A percentile compares a stretch with the other conserved stretches of the same genome.
Evolutionary conservation across 2,888 invertebrate species (phyloP).

Genomic region (Gnatocerus cornutus): DNA sequence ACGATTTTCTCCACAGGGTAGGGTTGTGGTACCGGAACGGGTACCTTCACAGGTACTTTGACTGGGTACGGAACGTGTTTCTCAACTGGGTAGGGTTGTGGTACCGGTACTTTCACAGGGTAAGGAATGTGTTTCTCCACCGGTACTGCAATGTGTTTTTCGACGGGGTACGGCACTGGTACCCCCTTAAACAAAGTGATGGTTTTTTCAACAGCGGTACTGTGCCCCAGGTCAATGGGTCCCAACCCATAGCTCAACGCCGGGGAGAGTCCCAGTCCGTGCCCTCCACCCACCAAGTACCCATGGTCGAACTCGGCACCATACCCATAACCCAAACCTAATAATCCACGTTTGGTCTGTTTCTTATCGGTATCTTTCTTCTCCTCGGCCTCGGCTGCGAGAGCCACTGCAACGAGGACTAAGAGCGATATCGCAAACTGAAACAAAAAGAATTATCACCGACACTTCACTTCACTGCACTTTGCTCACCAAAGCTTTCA

Average conservation of each 20-base stretch:
- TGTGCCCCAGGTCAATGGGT: slow-evolving; percentile 66
- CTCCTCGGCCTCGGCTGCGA: slow-evolving; percentile 79
- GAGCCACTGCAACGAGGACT: slow-evolving; percentile 80
- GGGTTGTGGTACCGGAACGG: slow-evolving; percentile 83
- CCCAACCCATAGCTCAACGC: slow-evolving; percentile 51
- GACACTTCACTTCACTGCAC: slow-evolving; percentile 32
- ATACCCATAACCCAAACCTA: slow-evolving; percentile 87
- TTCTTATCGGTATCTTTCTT: slow-evolving; percentile 81
- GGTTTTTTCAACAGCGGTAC: slow-evolving; percentile 76
- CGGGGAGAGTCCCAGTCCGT: slow-evolving; percentile 58
- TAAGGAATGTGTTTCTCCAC: slow-evolving; percentile 80
- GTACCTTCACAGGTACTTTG: slow-evolving; percentile 86
- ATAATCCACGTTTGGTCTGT: slow-evolving; percentile 86
- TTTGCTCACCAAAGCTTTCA: slow-evolving; percentile 73
- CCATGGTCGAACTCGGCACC: slow-evolving; percentile 85
- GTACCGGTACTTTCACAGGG: slow-evolving; percentile 77
- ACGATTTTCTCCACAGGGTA: slow-evolving; percentile 88
- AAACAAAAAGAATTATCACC: slow-evolving; percentile 48
- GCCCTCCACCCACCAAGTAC: slow-evolving; percentile 77
- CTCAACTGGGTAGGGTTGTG: slow-evolving; percentile 81
- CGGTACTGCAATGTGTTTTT: slow-evolving; percentile 77
- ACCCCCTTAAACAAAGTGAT: slow-evolving; percentile 80
- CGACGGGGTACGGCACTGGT: slow-evolving; percentile 78
- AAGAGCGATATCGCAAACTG: slow-evolving; percentile 84
- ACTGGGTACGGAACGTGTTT: slow-evolving; percentile 83